Evolutionary conservation across 30 jellyfish, hydroid and myxozoan species (phyloP).

Genomic region (Haliclystus octoradiatus): DNA sequence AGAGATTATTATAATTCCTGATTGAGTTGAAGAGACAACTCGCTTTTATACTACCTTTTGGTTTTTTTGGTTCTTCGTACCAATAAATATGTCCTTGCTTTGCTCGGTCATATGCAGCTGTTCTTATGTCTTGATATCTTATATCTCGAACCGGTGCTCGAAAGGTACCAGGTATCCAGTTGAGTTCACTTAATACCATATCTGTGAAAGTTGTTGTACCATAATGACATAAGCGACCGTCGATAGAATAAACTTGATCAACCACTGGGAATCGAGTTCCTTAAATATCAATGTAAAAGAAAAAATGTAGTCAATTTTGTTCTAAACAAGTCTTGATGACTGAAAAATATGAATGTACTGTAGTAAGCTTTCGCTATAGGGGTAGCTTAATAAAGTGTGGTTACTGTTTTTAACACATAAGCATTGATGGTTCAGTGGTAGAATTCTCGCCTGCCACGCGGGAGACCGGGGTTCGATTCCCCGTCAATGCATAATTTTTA

Average conservation of each 20-base stretch:
- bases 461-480: conserved; percentile 5
- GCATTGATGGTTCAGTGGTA: conserved; percentile 2
- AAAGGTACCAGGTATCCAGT: conserved; percentile 58
- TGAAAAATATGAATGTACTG: too few relatives aligned
- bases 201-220: conserved; percentile 65
- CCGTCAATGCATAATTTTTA: conserved; percentile 1
- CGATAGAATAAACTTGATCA: conserved; percentile 26
- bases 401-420: too few relatives aligned
- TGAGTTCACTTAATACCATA: conserved; percentile 49
- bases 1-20: too few relatives aligned
- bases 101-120: conserved; percentile 73
- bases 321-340: too few relatives aligned
- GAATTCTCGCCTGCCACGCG: conserved; percentile 5
- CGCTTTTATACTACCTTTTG: too few relatives aligned
- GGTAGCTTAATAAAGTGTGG: too few relatives aligned
- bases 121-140: conserved; percentile 26
- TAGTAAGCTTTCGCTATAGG: too few relatives aligned
- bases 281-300: background rate
- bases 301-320: background rate
- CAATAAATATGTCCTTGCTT: conserved; percentile 60
- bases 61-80: conserved; percentile 43
- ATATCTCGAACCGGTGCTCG: background rate
- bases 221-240: conserved; percentile 45
- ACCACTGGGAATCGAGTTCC: background rate
- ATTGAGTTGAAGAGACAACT: too few relatives aligned